Percentiles rank a stretch among this genome's conserved stretches.
Conservation (phyloP, 2,888 invertebrate genomes). For the Notodonta dromedarius region DNA sequence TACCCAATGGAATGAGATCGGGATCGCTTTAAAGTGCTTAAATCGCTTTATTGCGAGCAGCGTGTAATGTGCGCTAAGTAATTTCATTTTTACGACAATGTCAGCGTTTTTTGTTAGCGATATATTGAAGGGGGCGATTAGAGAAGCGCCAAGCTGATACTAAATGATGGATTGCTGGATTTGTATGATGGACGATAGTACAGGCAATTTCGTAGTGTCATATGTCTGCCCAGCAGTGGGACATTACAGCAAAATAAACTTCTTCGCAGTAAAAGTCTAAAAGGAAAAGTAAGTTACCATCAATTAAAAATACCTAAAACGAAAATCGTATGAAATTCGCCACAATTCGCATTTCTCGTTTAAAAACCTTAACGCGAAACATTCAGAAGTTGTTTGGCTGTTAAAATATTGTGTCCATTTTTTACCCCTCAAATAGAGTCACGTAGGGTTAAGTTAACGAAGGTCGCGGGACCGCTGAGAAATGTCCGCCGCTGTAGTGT, state of each 20-base stretch:
- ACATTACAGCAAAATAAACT: no score
- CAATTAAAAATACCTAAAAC: no score
- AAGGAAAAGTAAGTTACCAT: no score
- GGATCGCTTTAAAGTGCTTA: slow-evolving; percentile 30
- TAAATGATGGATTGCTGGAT: background rate
- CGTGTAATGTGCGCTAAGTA: slow-evolving; percentile 31
- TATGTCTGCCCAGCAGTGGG: no score
- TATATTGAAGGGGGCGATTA: slow-evolving; percentile 10
- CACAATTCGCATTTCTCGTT: no score
- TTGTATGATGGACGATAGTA: no score
- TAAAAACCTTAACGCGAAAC: slow-evolving; percentile 4
- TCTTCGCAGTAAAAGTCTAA: no score
- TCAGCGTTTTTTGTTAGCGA: slow-evolving; percentile 21
- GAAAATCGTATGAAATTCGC: no score
- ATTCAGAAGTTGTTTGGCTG: slow-evolving; percentile 1
- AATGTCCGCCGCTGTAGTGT: slow-evolving; percentile 12
- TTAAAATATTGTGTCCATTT: slow-evolving; percentile 1
- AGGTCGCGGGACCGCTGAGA: slow-evolving; percentile 1
- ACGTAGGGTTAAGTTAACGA: slow-evolving; percentile 4
- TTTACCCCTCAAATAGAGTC: slow-evolving; percentile 19
- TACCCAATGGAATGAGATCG: slow-evolving; percentile 16
- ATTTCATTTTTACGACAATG: slow-evolving; percentile 37
- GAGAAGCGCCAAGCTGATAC: background rate
- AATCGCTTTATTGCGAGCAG: slow-evolving; percentile 17
- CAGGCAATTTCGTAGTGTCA: no score